These are phyloP conservation scores for Mormyrus proboscirostris DNA, from an alignment of 2,797 vertebrate species.

Conservation along the genomic window DNA sequence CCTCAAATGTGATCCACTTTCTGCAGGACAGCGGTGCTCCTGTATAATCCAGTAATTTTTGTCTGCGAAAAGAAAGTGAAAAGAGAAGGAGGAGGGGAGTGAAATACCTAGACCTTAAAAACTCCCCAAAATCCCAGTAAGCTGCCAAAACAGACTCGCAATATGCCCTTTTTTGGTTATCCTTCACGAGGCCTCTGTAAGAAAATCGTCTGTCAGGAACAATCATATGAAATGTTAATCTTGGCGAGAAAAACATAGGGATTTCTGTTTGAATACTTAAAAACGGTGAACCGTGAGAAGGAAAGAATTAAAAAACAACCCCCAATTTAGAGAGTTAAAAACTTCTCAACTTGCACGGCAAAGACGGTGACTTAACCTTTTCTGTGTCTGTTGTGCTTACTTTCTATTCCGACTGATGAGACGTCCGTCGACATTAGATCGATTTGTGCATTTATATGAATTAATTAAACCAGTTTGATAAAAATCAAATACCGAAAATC, in stretches of 20 bases:
- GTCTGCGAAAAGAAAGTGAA: slow-evolving; percentile 50
- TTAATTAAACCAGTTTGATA: not conserved
- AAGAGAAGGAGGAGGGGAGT: not conserved
- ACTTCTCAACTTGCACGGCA: not conserved
- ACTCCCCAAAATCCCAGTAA: slow-evolving; percentile 54
- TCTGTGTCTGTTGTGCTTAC: not conserved
- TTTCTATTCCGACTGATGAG: not conserved
- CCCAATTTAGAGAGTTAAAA: not conserved
- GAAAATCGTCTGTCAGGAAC: slow-evolving; percentile 78
- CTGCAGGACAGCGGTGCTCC: slow-evolving; percentile 39
- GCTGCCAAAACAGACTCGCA: slow-evolving; percentile 68
- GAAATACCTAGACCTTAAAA: slow-evolving; percentile 65
- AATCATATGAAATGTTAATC: slow-evolving; percentile 81
- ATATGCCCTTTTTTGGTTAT: slow-evolving; percentile 82
- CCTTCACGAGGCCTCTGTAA: slow-evolving; percentile 74
- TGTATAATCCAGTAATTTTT: slow-evolving; percentile 68
- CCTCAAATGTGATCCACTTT: slow-evolving; percentile 55
- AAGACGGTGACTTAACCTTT: not conserved
- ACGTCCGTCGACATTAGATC: not conserved
- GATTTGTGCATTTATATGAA: not conserved
- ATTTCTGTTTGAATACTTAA: slow-evolving; percentile 37
- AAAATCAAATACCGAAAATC: not conserved
- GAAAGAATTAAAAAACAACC: slow-evolving; percentile 16
- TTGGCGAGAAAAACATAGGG: slow-evolving; percentile 40
- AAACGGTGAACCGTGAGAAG: slow-evolving; percentile 25